Conservation (phyloP, 2,113 vertebrate species). For the Mirounga angustirostris region DNA sequence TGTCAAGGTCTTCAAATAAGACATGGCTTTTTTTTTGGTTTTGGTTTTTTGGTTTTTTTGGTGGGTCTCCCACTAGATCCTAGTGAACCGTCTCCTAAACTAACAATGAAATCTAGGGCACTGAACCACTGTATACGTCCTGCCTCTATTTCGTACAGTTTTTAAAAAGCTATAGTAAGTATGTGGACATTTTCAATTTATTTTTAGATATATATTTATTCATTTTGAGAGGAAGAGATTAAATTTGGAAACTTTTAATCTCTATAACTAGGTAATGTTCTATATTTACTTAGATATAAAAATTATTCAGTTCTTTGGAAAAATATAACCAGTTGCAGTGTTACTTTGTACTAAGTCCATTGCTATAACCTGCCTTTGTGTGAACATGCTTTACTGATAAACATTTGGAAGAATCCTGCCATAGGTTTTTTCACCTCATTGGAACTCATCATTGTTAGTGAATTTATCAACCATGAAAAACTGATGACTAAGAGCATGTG, state of each 20-base stretch:
- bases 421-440: background rate
- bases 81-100: background rate
- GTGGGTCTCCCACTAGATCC: background rate
- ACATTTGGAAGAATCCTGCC: background rate
- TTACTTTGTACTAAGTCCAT: background rate
- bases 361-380: background rate
- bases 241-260: background rate
- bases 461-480: constrained; percentile 48
- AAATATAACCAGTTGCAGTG: background rate
- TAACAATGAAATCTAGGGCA: background rate
- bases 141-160: background rate
- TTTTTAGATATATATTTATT: background rate
- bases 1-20: background rate
- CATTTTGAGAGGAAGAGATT: background rate
- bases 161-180: background rate
- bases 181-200: background rate
- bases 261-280: background rate
- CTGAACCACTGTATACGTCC: background rate
- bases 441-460: background rate
- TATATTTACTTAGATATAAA: background rate
- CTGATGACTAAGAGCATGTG: constrained; percentile 30
- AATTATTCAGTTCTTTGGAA: background rate
- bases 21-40: background rate
- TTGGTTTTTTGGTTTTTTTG: background rate
- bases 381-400: background rate